Evolutionary conservation across 2,888 invertebrate species (phyloP), one percentile per base, ranked within the genome.

Genomic region (Diaperis boleti): DNA sequence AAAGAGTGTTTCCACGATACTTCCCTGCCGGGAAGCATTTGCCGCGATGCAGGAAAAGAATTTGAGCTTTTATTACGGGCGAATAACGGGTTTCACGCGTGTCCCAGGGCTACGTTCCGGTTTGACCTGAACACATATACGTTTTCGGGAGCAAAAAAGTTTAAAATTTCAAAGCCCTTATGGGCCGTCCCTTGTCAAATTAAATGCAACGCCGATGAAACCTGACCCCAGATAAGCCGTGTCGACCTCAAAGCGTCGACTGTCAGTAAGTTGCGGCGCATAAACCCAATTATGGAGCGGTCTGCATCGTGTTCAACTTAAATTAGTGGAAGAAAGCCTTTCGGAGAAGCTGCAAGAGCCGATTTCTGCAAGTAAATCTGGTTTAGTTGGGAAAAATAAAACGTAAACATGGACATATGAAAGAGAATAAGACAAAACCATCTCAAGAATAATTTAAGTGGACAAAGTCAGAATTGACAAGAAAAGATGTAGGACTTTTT

Each of bases 261-360:
- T 52, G 50, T 50, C 50, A 50, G 35, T 33, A 37, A 52, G 52
- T 22, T 39, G 39, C 15, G 26, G 37, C 37, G n/a, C 37, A 37
- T 11, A 35, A 39, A 52, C 52, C 52, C 52, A 52, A 52, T 52
- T 52, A 52, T 39, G 26, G 26, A 26, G 39, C 50, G 50, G 37
- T 50, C 37, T 50, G 37, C 50, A 50, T 37, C 33, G 15, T 33
- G 49, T 31, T 49, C 14, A 29, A 49, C 33, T 31, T 31, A 35
- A 50, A 35, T 35, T 35, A 50, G 7, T 17, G 10, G 10, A 18
- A 49, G 35, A 44, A 44, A 39, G 15, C 15, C 39, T 33, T 29
- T 49, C 49, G 6, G 33, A 1, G 11, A 11, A 10, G 33, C 5
- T 11, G 11, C 5, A 33, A 11, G 11, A 10, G 33, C 33, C 1